These are phyloP conservation scores for Mirounga angustirostris DNA, from an alignment of 2,113 vertebrate genomes.

Conservation along the genomic window DNA sequence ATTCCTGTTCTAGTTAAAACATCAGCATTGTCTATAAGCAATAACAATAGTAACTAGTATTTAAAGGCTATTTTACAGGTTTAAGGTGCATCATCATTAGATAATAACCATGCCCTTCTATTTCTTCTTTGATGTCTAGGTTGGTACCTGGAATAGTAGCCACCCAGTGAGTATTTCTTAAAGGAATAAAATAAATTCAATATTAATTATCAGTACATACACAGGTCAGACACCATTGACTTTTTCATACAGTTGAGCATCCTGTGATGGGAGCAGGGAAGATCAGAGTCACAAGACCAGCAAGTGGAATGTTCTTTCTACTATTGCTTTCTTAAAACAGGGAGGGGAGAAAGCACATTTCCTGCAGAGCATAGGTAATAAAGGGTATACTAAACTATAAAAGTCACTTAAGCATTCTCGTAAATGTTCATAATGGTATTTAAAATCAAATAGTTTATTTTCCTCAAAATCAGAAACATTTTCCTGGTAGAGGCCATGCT, in stretches of 20 bases:
- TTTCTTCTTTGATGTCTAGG: neutral
- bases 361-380: neutral
- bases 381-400: neutral
- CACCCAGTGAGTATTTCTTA: neutral
- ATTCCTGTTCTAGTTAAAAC: neutral
- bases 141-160: neutral
- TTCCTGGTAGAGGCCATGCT: neutral
- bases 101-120: neutral
- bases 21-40: neutral
- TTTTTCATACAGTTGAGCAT: neutral
- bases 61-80: neutral
- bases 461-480: neutral
- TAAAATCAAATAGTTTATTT: neutral
- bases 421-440: neutral
- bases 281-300: fast-evolving
- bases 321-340: fast-evolving
- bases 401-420: neutral
- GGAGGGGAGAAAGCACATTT: neutral
- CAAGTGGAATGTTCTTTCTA: neutral
- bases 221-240: neutral
- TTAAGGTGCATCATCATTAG: neutral
- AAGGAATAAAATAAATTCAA: neutral
- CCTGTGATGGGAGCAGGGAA: neutral
- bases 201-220: neutral
- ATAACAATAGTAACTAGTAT: neutral